phyloP scores from a whole-genome alignment of 2,888 invertebrate species.

The Cerastoderma edule region DNA sequence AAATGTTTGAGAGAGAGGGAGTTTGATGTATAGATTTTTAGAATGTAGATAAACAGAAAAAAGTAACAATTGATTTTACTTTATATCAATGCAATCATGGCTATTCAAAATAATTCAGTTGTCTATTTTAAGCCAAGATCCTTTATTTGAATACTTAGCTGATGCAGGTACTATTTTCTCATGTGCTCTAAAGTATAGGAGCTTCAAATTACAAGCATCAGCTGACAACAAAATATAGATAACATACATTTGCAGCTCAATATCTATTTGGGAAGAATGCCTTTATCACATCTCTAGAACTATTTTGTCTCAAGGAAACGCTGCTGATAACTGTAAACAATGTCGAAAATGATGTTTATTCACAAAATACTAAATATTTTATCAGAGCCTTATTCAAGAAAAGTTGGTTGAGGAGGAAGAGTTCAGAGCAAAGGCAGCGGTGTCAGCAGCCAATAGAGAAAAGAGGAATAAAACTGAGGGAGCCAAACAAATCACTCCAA shows the following conservation, averaged over 20 bases:
- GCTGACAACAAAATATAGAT: too few relatives aligned
- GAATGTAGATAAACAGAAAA: neutral
- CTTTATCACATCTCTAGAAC: neutral
- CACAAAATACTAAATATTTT: neutral
- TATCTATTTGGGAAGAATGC: neutral
- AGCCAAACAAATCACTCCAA: neutral
- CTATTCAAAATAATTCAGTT: neutral
- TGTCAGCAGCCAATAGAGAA: constrained; percentile 67
- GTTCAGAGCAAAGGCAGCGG: constrained; percentile 71
- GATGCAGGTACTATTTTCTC: too few relatives aligned
- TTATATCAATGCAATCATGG: neutral
- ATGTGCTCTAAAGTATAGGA: too few relatives aligned
- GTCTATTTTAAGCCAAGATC: too few relatives aligned
- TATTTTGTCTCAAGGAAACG: neutral
- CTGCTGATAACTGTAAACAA: neutral
- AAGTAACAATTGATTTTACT: neutral
- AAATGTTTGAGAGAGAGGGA: neutral
- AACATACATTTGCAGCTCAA: too few relatives aligned
- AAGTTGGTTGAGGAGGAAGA: constrained; percentile 87
- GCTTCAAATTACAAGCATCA: too few relatives aligned
- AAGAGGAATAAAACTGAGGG: constrained; percentile 3
- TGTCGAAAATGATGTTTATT: neutral
- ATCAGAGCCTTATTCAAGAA: constrained; percentile 87
- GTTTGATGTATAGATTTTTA: neutral
- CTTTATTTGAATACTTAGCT: too few relatives aligned